These are phyloP conservation scores for Malacoctenus gilli DNA, from an alignment of 2,797 vertebrate species.

Conservation along the genomic window DNA sequence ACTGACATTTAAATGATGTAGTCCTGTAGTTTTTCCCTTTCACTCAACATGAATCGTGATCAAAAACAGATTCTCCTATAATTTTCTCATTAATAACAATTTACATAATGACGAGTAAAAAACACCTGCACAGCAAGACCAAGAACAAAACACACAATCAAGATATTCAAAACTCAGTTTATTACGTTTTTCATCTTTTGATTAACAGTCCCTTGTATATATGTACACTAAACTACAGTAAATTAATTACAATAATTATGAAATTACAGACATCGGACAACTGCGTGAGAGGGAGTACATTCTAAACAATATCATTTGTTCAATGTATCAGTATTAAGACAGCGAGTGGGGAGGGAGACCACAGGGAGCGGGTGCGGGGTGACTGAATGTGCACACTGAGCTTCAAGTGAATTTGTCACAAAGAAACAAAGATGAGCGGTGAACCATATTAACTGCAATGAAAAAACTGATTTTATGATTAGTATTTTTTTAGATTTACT, in stretches of 20 bases:
- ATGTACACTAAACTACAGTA: constrained; percentile 80
- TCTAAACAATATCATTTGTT: constrained; percentile 32
- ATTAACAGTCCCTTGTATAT: constrained; percentile 70
- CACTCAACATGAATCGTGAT: too few species aligned
- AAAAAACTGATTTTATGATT: constrained; percentile 22
- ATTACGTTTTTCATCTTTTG: constrained; percentile 67
- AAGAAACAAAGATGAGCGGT: constrained; percentile 33
- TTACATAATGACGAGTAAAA: too few species aligned
- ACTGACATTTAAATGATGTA: too few species aligned
- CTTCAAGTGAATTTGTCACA: constrained; percentile 32
- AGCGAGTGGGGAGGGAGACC: background rate
- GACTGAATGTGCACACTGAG: constrained; percentile 45
- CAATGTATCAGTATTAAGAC: constrained; percentile 26
- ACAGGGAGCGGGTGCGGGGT: too few species aligned
- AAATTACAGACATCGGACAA: constrained; percentile 68
- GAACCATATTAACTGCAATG: constrained; percentile 20
- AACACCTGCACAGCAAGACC: constrained; percentile 29
- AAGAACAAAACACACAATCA: constrained; percentile 24
- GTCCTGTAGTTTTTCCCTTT: too few species aligned
- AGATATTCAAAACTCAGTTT: constrained; percentile 76
- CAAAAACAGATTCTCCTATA: too few species aligned
- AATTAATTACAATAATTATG: constrained; percentile 73
- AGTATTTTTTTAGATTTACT: constrained; percentile 17
- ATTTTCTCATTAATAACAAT: too few species aligned
- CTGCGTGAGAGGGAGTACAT: constrained; percentile 56